Evolutionary conservation across 2,113 vertebrate genomes (phyloP).

Genomic region (Labeo rohita): DNA sequence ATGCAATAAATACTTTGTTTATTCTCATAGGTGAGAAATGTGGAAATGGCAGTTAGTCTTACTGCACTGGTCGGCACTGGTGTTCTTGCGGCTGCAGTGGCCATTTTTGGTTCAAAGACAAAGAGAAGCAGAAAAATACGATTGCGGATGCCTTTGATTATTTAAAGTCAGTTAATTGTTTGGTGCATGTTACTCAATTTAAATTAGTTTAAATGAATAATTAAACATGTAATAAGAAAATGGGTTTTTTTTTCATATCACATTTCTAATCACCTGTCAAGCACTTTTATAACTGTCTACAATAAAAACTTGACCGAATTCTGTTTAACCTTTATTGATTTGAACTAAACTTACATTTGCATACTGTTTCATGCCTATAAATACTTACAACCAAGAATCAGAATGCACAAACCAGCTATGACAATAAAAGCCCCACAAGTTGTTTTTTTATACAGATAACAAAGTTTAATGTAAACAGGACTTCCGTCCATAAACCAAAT

Average conservation of each 20-base stretch:
- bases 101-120: conserved; percentile 54
- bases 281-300: background rate
- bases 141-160: conserved; percentile 35
- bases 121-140: conserved; percentile 59
- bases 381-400: background rate
- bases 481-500: background rate
- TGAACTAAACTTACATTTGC: too few relatives aligned
- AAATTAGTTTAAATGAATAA: background rate
- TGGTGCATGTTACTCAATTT: background rate
- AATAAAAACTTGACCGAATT: too few relatives aligned
- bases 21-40: conserved; percentile 63
- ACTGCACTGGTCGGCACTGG: conserved; percentile 40
- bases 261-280: background rate
- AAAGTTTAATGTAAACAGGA: background rate
- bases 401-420: background rate
- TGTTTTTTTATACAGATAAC: background rate
- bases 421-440: background rate
- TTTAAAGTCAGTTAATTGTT: background rate
- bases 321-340: too few relatives aligned
- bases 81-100: conserved; percentile 31
- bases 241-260: too few relatives aligned
- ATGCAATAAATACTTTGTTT: background rate
- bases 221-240: background rate
- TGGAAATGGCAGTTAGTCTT: background rate
- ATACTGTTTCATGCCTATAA: too few relatives aligned